A percentile compares a stretch with the other conserved stretches of the same genome.
Evolutionary conservation across 1,140 invertebrate genomes (phyloP).

Genomic region (Calliopsis andreniformis): DNA sequence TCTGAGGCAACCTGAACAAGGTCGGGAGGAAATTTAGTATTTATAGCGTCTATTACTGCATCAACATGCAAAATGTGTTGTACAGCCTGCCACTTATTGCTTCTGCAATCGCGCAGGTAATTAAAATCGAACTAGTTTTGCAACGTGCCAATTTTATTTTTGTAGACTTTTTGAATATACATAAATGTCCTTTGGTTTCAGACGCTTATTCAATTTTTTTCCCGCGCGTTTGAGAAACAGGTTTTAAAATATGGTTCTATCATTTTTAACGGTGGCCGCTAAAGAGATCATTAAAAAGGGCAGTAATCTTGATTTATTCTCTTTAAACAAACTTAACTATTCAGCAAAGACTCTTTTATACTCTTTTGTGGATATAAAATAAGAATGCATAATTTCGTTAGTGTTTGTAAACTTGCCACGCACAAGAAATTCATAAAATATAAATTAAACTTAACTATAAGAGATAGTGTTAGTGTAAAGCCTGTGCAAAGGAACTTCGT

Average conservation of each 20-base stretch:
- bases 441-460: too few species aligned
- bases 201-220: too few species aligned
- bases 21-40: constrained; percentile 26
- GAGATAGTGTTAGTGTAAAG: too few species aligned
- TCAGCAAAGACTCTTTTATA: too few species aligned
- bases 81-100: not conserved
- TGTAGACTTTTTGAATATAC: not conserved
- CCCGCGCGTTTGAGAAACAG: too few species aligned
- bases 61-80: constrained; percentile 20
- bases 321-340: not conserved
- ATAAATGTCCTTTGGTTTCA: not conserved
- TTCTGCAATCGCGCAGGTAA: not conserved
- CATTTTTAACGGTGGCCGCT: not conserved
- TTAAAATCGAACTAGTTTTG: constrained; percentile 42
- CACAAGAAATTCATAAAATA: too few species aligned
- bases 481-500: too few species aligned
- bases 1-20: constrained; percentile 28
- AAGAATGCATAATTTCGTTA: too few species aligned
- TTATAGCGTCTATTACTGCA: not conserved
- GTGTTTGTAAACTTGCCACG: too few species aligned
- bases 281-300: too few species aligned
- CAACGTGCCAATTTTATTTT: constrained; percentile 20
- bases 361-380: too few species aligned
- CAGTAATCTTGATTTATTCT: too few species aligned
- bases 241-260: not conserved